Base-by-base conservation (phyloP, 2,888 invertebrate species). In the Callyntrura sp. region DNA sequence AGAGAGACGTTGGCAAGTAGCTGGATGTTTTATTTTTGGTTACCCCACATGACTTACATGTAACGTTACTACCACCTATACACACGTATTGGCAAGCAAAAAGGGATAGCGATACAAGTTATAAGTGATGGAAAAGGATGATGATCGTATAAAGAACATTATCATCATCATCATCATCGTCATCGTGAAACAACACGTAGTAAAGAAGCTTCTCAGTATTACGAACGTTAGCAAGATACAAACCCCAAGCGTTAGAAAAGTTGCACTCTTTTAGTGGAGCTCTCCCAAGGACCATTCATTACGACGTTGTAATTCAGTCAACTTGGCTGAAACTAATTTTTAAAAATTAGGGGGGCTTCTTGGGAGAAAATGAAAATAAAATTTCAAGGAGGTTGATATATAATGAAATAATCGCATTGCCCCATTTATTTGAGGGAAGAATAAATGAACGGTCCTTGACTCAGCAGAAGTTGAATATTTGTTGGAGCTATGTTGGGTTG, bases 401-500 rank as follows among this genome's bases (percentile, higher is more conserved):
- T 14, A 14, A 43, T 45, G 76, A n/a, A 17, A 23, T 51, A 55
- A 8, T 79, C 35, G 57, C 8, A 11, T n/a, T 79, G 17, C 79
- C 79, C 79, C 57, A 43, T 70, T 43, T 43, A 0, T 60, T 12
- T 3, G 17, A 25, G 43, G 20, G 68, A 4, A 17, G 2, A 43
- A n/a, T 51, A 0, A 51, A 14, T 87, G 87, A 28, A 87, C 51
- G 57, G 45, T 25, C 87, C 87, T 88, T 88, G 88, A 88, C 88
- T 88, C 88, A 88, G 88, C 88, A 88, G 62, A 88, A 88, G 82
- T 88, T 88, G 43, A 88, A 88, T 20, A 73, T 87, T 87, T 88
- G n/a, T n/a, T 82, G 70, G 88, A 82, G 86, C 65, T 84, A 78
- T 68, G 60, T 55, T 62, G 76, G 62, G 83, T 82, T 83, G 14